Conservation (phyloP, 1,140 invertebrate genomes). For the Formica selysi region DNA sequence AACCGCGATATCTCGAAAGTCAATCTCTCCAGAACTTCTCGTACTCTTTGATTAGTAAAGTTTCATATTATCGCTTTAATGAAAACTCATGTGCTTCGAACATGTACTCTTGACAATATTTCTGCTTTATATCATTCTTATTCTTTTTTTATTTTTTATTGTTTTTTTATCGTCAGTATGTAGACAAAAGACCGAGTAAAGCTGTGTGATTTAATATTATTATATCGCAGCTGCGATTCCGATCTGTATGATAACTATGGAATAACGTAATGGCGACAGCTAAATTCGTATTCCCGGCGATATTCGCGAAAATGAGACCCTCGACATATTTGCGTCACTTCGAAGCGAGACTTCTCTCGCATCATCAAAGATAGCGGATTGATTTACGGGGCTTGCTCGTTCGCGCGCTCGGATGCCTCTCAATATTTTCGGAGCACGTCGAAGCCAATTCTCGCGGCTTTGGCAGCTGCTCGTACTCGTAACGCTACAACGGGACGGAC, state of each 20-base stretch:
- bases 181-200: not conserved
- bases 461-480: conserved; percentile 70
- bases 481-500: conserved; percentile 64
- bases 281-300: conserved; percentile 22
- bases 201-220: too few species aligned
- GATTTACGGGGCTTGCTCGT: conserved; percentile 58
- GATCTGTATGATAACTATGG: not conserved
- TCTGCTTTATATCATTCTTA: too few species aligned
- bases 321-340: conserved; percentile 4
- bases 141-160: not conserved
- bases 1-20: conserved; percentile 20
- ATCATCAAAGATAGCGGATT: conserved; percentile 66
- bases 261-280: conserved; percentile 24
- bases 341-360: conserved; percentile 53
- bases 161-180: not conserved
- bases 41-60: not conserved
- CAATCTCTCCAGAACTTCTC: not conserved
- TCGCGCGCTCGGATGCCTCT: conserved; percentile 58
- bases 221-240: not conserved
- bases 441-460: conserved; percentile 72
- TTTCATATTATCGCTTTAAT: not conserved
- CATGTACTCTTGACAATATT: not conserved
- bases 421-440: conserved; percentile 74
- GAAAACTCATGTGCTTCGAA: not conserved
- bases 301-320: not conserved